Percentiles rank a stretch among this genome's conserved stretches.
Conservation (phyloP, 2,888 invertebrate species). For the Shargacucullia verbasci region DNA sequence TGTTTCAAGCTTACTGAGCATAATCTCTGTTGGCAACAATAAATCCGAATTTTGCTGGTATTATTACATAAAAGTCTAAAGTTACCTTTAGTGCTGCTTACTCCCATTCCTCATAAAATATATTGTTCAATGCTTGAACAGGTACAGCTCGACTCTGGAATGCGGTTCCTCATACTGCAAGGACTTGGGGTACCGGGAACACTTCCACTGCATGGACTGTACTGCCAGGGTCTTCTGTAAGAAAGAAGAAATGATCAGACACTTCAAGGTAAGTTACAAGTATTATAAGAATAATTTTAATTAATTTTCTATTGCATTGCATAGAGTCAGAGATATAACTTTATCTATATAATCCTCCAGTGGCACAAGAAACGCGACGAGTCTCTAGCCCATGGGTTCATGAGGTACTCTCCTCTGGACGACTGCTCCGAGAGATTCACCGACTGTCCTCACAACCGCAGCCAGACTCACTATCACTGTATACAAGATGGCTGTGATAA, state of each 20-base stretch:
- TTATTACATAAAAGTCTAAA: too few relatives aligned
- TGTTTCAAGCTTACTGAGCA: slow-evolving; percentile 10
- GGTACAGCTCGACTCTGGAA: slow-evolving; percentile 93
- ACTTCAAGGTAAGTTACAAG: slow-evolving; percentile 91
- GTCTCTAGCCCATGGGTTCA: slow-evolving; percentile 98
- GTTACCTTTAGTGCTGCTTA: too few relatives aligned
- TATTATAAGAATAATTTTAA: too few relatives aligned
- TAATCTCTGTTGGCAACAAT: slow-evolving; percentile 19
- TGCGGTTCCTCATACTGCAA: slow-evolving; percentile 96
- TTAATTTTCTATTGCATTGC: too few relatives aligned
- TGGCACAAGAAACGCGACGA: slow-evolving; percentile 99
- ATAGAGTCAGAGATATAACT: too few relatives aligned
- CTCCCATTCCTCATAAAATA: too few relatives aligned
- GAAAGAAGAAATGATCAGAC: slow-evolving; percentile 99
- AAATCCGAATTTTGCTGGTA: too few relatives aligned
- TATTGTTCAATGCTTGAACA: slow-evolving; percentile 39
- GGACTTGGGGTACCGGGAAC: slow-evolving; percentile 97
- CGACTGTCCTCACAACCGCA: slow-evolving; percentile 96
- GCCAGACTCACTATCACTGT: slow-evolving; percentile 99
- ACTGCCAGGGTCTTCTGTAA: slow-evolving; percentile 96
- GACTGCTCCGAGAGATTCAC: slow-evolving; percentile 96
- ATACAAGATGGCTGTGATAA: slow-evolving; percentile 98
- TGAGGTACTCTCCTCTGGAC: slow-evolving; percentile 98
- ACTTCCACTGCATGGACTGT: slow-evolving; percentile 96
- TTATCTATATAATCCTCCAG: slow-evolving; percentile 73